Conservation (phyloP, 2,797 vertebrate genomes). For the Danio tinwini region DNA sequence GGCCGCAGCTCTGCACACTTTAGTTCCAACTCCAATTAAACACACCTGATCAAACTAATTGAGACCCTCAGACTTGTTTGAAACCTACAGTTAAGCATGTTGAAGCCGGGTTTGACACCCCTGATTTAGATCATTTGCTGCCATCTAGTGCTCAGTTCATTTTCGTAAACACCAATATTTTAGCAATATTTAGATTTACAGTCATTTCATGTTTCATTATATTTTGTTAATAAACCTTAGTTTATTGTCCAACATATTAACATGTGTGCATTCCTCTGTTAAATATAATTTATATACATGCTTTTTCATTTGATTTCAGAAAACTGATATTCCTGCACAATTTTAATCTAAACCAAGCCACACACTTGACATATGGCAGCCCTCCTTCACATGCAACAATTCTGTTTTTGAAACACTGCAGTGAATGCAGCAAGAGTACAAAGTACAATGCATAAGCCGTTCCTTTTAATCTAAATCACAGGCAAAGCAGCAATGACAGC, state of each 20-base stretch:
- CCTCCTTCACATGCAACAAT: constrained; percentile 50
- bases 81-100: no score
- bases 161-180: no score
- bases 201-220: no score
- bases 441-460: constrained; percentile 6
- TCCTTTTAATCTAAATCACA: constrained; percentile 1
- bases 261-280: no score
- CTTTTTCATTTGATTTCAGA: neutral
- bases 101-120: no score
- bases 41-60: no score
- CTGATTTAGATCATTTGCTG: no score
- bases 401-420: neutral
- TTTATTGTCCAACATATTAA: neutral
- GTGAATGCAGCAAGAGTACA: constrained; percentile 7
- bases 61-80: no score
- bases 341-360: constrained; percentile 23
- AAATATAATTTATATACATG: neutral
- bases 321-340: neutral
- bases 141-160: no score
- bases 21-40: no score
- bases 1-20: no score
- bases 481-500: constrained; percentile 50
- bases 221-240: neutral
- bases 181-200: no score
- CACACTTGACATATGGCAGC: constrained; percentile 29